Percentiles rank a stretch among this genome's conserved stretches.
These are phyloP conservation scores for Myioborus miniatus DNA, from an alignment of 2,797 vertebrate species.

Conservation along the genomic window DNA sequence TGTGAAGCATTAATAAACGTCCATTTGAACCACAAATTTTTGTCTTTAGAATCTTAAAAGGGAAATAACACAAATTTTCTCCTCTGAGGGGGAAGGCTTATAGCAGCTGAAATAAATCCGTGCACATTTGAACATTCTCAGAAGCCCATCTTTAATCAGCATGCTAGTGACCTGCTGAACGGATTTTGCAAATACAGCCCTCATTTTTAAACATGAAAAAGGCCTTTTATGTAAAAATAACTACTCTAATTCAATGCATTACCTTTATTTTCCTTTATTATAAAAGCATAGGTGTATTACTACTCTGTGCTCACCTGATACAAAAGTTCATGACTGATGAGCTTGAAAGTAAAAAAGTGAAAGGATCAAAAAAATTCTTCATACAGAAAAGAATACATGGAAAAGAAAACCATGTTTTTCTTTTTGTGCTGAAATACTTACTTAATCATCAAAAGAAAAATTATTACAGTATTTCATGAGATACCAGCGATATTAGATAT, in stretches of 20 bases:
- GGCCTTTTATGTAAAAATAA: neutral
- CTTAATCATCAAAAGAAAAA: constrained; percentile 45
- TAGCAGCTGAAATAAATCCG: neutral
- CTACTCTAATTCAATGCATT: neutral
- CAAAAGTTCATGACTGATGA: neutral
- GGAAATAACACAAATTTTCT: neutral
- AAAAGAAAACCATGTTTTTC: neutral
- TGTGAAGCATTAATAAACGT: neutral
- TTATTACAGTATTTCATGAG: constrained; percentile 10
- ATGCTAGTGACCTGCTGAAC: neutral
- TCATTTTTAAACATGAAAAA: neutral
- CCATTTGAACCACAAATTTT: neutral
- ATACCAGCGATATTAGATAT: constrained; percentile 19
- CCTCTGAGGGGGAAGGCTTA: neutral
- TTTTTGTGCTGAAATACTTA: neutral
- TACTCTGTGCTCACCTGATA: neutral
- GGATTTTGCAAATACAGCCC: constrained; percentile 12
- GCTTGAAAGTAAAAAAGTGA: neutral
- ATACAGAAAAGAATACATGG: neutral
- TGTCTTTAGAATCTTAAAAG: neutral
- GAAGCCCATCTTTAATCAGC: neutral
- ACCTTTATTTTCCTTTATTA: neutral
- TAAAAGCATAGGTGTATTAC: neutral
- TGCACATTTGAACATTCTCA: neutral
- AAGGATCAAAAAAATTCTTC: neutral